phyloP scores from a whole-genome alignment of 2,888 invertebrate genomes.

The Apantesis nais region DNA sequence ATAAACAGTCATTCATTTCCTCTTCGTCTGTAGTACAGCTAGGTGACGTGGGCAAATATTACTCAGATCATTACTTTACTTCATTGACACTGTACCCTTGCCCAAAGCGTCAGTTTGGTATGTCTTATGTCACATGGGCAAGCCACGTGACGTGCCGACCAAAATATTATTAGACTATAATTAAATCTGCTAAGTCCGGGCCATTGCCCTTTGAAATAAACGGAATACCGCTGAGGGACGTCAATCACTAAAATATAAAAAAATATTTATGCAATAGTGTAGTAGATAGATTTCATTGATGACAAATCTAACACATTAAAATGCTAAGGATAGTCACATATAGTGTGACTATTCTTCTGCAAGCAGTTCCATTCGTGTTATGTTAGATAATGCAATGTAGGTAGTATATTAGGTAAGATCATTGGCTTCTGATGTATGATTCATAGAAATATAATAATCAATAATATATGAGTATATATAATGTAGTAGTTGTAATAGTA shows the following conservation, averaged over 20 bases:
- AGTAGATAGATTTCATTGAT: neutral
- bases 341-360: neutral
- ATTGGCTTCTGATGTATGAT: no score
- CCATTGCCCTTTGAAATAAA: conserved; percentile 46
- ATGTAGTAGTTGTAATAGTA: no score
- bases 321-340: neutral
- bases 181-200: conserved; percentile 47
- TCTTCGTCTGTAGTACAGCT: neutral
- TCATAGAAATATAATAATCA: no score
- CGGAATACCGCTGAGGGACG: conserved; percentile 47
- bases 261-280: conserved; percentile 14
- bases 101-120: conserved; percentile 3
- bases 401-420: no score
- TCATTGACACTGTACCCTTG: conserved; percentile 15
- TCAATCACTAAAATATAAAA: conserved; percentile 51
- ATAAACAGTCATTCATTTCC: neutral
- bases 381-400: neutral
- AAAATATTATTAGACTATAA: conserved; percentile 30
- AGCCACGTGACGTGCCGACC: conserved; percentile 19
- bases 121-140: conserved; percentile 17
- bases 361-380: neutral
- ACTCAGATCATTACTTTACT: conserved; percentile 6
- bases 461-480: no score
- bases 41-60: neutral
- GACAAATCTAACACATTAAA: neutral